Evolutionary conservation across 2,797 vertebrate genomes (phyloP), one percentile per base, ranked within the genome.

Genomic region (Scomberomorus guttatus): DNA sequence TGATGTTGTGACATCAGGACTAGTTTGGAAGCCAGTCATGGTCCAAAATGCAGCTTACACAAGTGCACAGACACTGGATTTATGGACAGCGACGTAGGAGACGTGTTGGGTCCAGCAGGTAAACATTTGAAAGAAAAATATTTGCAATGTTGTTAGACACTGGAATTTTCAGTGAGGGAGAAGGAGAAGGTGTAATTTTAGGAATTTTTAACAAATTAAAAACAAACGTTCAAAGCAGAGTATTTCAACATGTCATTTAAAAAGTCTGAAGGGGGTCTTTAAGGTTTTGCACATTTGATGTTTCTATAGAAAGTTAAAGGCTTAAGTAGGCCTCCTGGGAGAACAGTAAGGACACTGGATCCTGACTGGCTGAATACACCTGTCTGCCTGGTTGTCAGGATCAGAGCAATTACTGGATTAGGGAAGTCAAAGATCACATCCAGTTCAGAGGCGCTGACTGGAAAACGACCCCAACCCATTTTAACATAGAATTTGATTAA

Each of bases 341-440:
- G 29, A 71, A 32, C 34, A 24, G 60, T 32, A 56, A 65, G n/a
- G 71, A 24, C 59, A 12, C 57, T 58, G 48, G 17, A 34, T 29
- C 39, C 62, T 62, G 42, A 77, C 59, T 76, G 72, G 34, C 13
- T 64, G 34, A 65, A 58, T 18, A 68, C 50, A 42, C 10, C 9
- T 39, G 25, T 22, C 18, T 29, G 65, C 18, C 20, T 51, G 48
- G 55, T 37, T 32, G 46, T 67, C 61, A 55, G 62, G 57, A 72
- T 81, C 56, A 42, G 51, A 61, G 48, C 14, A 66, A 66, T 78
- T 48, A 48, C 20, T 60, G 54, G 74, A 77, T 82, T 24, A 74
- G 6, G 7, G n/a, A 15, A 66, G 50, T 52, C 27, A 70, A 63
- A 48, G 27, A 77, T 62, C 63, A 67, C n/a, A 48, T n/a, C 8